Conservation (phyloP, 2,888 invertebrate species). For the Cryptus armator region DNA sequence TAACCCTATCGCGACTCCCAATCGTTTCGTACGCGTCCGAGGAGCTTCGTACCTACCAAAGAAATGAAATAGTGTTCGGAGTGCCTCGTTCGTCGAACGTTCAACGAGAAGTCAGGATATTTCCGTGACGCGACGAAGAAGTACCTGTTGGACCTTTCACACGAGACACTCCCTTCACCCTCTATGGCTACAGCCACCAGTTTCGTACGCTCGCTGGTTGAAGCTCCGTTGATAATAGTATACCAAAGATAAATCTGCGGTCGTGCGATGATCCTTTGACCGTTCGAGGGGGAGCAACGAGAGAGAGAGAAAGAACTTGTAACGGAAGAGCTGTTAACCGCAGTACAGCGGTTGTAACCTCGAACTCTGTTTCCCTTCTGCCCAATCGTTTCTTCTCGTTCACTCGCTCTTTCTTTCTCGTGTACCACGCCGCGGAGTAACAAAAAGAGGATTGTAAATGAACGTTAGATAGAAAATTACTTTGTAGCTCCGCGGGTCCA, state of each 20-base stretch:
- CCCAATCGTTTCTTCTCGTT: constrained; percentile 17
- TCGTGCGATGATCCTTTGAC: constrained; percentile 68
- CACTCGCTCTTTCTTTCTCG: background rate
- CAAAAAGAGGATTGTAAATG: constrained; percentile 54
- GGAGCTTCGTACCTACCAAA: too few relatives aligned
- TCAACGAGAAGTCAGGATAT: constrained; percentile 29
- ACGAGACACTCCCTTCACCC: constrained; percentile 60
- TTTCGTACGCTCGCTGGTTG: constrained; percentile 8
- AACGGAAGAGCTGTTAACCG: constrained; percentile 68
- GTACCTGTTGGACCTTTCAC: constrained; percentile 67
- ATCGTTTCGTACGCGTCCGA: too few relatives aligned
- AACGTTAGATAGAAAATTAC: constrained; percentile 59
- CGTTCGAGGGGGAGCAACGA: constrained; percentile 53
- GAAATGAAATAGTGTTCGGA: too few relatives aligned
- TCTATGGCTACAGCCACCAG: constrained; percentile 31
- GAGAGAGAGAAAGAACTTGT: constrained; percentile 38
- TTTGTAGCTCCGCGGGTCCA: constrained; percentile 36
- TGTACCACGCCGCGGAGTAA: background rate
- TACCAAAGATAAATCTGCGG: constrained; percentile 67
- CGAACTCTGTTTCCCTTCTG: constrained; percentile 32
- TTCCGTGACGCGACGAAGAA: constrained; percentile 61
- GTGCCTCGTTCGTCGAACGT: too few relatives aligned
- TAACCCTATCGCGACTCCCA: too few relatives aligned
- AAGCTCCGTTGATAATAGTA: constrained; percentile 60
- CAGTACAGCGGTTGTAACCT: constrained; percentile 59